These are phyloP conservation scores for Schrankia costaestrigalis DNA, from an alignment of 2,888 invertebrate genomes.

Conservation along the genomic window DNA sequence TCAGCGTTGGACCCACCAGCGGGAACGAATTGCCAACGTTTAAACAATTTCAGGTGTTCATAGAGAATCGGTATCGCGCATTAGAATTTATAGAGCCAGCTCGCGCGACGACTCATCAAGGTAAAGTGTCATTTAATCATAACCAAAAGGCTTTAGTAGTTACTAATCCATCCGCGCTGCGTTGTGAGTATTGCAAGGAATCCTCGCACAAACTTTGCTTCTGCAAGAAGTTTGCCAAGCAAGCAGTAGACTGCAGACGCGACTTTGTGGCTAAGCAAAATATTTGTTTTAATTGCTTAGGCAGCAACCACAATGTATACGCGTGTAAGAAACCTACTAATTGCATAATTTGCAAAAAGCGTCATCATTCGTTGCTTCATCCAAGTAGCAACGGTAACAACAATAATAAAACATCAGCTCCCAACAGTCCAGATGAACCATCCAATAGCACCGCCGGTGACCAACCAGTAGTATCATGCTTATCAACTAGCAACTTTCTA, in stretches of 20 bases:
- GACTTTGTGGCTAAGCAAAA: background rate
- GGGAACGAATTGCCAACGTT: conserved; percentile 22
- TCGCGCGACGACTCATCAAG: too few species aligned
- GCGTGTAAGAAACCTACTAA: conserved; percentile 1
- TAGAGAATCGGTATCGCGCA: conserved; percentile 1
- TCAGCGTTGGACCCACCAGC: conserved; percentile 4
- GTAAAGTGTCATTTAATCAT: background rate
- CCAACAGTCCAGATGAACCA: background rate
- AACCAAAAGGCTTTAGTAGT: conserved; percentile 3
- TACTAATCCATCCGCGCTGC: conserved; percentile 3
- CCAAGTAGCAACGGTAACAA: background rate
- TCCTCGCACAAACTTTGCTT: conserved; percentile 16
- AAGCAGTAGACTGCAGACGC: background rate
- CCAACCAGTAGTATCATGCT: conserved; percentile 6
- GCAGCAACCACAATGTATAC: background rate
- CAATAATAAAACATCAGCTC: background rate
- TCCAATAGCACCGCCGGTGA: background rate
- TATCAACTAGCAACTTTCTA: conserved; percentile 3
- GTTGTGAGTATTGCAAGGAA: conserved; percentile 24
- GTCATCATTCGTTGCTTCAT: conserved; percentile 11
- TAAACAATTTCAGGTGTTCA: conserved; percentile 1
- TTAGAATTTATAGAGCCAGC: background rate
- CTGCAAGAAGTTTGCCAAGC: background rate
- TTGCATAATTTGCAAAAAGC: conserved; percentile 5
- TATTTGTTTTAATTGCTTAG: background rate